A percentile compares a stretch with the other conserved stretches of the same genome.
Evolutionary conservation across 2,888 invertebrate genomes (phyloP).

Genomic region (Melipona beecheii): DNA sequence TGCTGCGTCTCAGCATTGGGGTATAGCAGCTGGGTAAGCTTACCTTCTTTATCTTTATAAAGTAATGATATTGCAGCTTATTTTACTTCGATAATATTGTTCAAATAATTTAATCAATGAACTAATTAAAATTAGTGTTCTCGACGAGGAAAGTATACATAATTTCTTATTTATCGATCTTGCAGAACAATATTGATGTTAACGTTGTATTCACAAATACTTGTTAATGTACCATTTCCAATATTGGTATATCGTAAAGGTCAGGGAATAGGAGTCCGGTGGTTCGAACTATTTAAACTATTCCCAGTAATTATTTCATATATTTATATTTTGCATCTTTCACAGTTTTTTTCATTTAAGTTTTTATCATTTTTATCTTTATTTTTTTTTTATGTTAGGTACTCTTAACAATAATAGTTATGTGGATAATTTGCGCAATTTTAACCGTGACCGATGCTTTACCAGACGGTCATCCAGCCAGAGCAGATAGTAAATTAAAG

Average conservation of each 20-base stretch:
- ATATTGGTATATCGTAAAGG: slow-evolving; percentile 86
- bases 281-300: slow-evolving; percentile 91
- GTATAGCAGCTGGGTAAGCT: slow-evolving; percentile 90
- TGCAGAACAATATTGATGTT: slow-evolving; percentile 90
- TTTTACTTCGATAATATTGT: neutral
- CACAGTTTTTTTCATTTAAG: neutral
- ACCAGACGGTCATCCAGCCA: slow-evolving; percentile 88
- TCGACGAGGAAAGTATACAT: neutral
- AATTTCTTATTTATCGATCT: slow-evolving; percentile 9
- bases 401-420: slow-evolving; percentile 89
- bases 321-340: neutral
- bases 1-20: slow-evolving; percentile 94
- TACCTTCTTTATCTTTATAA: neutral
- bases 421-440: slow-evolving; percentile 91
- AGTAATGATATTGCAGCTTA: neutral
- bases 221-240: slow-evolving; percentile 88
- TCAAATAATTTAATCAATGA: neutral
- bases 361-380: neutral
- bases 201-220: slow-evolving; percentile 92
- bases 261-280: slow-evolving; percentile 86
- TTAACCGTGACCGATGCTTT: slow-evolving; percentile 89
- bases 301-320: slow-evolving; percentile 88
- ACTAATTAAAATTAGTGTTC: neutral
- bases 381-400: slow-evolving; percentile 85
- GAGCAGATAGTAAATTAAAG: slow-evolving; percentile 90